A percentile compares a stretch with the other conserved stretches of the same genome.
phyloP scores from a whole-genome alignment of 2,888 invertebrate genomes.

The Drosophila sordidula region DNA sequence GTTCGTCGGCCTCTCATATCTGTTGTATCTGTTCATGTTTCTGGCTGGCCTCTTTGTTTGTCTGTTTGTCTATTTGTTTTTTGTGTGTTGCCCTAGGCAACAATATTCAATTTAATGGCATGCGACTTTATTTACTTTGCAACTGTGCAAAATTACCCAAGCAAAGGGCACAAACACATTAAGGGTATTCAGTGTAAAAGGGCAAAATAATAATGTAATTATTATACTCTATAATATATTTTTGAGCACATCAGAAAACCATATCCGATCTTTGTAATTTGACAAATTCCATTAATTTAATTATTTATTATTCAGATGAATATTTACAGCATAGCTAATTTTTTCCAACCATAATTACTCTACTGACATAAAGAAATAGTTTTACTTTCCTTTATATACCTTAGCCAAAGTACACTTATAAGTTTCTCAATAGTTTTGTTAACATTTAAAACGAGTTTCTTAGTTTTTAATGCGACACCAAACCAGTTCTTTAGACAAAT shows the following conservation, averaged over 20 bases:
- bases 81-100: conserved; percentile 55
- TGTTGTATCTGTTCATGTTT: conserved; percentile 1
- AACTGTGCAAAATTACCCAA: conserved; percentile 32
- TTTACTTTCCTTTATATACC: too few relatives aligned
- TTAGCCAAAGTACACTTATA: conserved; percentile 1
- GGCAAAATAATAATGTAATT: background rate
- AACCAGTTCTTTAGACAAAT: too few relatives aligned
- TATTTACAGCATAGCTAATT: background rate
- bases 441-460: too few relatives aligned
- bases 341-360: background rate
- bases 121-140: conserved; percentile 41
- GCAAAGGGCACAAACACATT: conserved; percentile 9
- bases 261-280: too few relatives aligned
- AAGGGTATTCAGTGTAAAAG: conserved; percentile 5
- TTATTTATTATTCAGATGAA: background rate
- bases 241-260: too few relatives aligned
- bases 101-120: conserved; percentile 59
- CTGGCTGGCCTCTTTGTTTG: conserved; percentile 14
- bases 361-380: too few relatives aligned
- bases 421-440: background rate
- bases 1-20: conserved; percentile 7
- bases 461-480: too few relatives aligned
- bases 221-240: background rate
- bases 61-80: conserved; percentile 16
- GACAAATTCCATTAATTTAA: background rate